phyloP scores from a whole-genome alignment of 2,888 invertebrate species.

The Anodontia alba region DNA sequence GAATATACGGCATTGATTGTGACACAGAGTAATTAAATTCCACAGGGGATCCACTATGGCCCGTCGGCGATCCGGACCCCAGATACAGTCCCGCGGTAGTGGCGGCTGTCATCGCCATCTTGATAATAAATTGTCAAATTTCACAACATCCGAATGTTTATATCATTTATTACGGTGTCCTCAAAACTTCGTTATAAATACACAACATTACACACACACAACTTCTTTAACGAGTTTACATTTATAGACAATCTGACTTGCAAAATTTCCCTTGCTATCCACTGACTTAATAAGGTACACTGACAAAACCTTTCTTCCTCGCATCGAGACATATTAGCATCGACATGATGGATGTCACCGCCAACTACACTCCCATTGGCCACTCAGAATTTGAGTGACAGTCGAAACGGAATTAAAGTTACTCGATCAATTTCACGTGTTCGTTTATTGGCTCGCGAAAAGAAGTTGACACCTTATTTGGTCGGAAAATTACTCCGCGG shows the following conservation, averaged over 20 bases:
- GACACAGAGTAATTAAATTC: constrained; percentile 84
- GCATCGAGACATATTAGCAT: constrained; percentile 75
- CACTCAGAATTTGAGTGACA: constrained; percentile 76
- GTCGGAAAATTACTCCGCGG: constrained; percentile 11
- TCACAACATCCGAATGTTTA: constrained; percentile 25
- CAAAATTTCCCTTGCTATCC: constrained; percentile 75
- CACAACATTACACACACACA: constrained; percentile 57
- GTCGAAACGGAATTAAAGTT: constrained; percentile 72
- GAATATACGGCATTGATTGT: constrained; percentile 79
- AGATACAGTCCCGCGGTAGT: constrained; percentile 92
- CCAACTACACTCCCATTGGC: constrained; percentile 69
- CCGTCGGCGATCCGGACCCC: constrained; percentile 91
- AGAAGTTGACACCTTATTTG: constrained; percentile 6
- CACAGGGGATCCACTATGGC: constrained; percentile 88
- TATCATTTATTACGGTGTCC: constrained; percentile 29
- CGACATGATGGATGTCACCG: constrained; percentile 71
- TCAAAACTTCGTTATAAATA: constrained; percentile 31
- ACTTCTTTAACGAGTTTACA: constrained; percentile 55
- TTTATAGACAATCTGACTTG: constrained; percentile 65
- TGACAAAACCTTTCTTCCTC: constrained; percentile 68
- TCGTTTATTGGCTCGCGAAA: constrained; percentile 50
- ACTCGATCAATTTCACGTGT: constrained; percentile 52
- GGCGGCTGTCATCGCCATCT: constrained; percentile 91
- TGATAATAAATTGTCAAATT: constrained; percentile 38
- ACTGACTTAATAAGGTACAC: constrained; percentile 88